Conservation (phyloP, 2,113 vertebrate genomes). For the Furnarius figulus region DNA sequence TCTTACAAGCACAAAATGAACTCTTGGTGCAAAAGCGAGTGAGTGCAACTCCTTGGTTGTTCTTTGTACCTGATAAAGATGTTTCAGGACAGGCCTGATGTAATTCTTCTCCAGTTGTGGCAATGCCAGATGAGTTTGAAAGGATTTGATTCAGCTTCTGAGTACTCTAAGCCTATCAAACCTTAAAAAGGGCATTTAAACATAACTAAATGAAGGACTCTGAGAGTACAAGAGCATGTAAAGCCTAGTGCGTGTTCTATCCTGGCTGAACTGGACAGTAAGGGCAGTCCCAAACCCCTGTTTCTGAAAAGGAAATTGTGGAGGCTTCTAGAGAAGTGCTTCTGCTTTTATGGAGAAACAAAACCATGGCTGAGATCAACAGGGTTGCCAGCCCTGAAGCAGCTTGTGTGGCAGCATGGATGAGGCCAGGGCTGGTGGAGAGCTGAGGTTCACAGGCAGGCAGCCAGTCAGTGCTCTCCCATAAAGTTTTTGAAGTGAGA, state of each 20-base stretch:
- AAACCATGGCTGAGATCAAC: not conserved
- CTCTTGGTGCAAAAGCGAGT: not conserved
- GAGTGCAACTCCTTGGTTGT: not conserved
- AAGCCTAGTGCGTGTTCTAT: not conserved
- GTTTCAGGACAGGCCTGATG: not conserved
- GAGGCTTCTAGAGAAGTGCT: not conserved
- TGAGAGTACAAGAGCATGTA: accelerated
- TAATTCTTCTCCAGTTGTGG: not conserved
- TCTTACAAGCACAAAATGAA: not conserved
- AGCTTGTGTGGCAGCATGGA: not conserved
- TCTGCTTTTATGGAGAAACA: not conserved
- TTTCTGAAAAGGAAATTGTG: not conserved
- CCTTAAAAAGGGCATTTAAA: not conserved
- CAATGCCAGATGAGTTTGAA: not conserved
- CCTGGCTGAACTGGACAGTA: not conserved
- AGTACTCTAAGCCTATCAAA: not conserved
- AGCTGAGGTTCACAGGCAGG: not conserved
- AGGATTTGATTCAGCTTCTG: not conserved
- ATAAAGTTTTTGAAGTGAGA: not conserved
- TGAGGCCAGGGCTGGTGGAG: not conserved
- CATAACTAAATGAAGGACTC: not conserved
- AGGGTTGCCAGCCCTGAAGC: not conserved
- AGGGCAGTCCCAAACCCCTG: not conserved
- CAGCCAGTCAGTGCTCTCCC: not conserved
- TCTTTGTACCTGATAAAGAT: not conserved